Evolutionary conservation across 2,797 vertebrate species (phyloP).

Genomic region (Manis pentadactyla): DNA sequence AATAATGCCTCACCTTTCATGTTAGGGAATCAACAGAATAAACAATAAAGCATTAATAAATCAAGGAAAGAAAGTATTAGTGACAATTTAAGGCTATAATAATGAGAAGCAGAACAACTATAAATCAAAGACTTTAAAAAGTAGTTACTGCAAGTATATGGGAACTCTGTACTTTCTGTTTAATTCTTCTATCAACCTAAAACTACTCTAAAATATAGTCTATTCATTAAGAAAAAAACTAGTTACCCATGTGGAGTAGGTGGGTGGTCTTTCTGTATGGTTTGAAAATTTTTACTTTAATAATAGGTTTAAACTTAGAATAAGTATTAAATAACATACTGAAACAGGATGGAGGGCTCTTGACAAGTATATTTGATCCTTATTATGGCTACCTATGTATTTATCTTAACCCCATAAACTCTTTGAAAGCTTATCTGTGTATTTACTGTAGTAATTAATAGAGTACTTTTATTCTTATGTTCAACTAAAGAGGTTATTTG

Average conservation of each 20-base stretch:
- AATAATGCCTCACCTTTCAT: background rate
- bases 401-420: conserved; percentile 6
- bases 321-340: conserved; percentile 46
- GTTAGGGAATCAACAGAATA: background rate
- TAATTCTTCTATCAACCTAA: conserved; percentile 38
- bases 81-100: conserved; percentile 26
- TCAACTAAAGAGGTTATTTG: background rate
- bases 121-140: background rate
- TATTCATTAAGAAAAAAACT: background rate
- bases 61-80: conserved; percentile 5
- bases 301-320: conserved; percentile 29
- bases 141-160: background rate
- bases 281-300: conserved; percentile 54
- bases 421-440: background rate
- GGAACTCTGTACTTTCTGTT: conserved; percentile 29
- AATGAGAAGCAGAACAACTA: conserved; percentile 1
- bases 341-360: conserved; percentile 20
- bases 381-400: conserved; percentile 26
- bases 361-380: background rate
- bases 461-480: background rate
- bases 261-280: background rate
- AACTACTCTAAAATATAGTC: conserved; percentile 23
- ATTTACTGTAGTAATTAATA: background rate
- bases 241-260: background rate
- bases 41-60: conserved; percentile 19